phyloP scores from a whole-genome alignment of 2,797 vertebrate genomes.

The Chelmon rostratus region DNA sequence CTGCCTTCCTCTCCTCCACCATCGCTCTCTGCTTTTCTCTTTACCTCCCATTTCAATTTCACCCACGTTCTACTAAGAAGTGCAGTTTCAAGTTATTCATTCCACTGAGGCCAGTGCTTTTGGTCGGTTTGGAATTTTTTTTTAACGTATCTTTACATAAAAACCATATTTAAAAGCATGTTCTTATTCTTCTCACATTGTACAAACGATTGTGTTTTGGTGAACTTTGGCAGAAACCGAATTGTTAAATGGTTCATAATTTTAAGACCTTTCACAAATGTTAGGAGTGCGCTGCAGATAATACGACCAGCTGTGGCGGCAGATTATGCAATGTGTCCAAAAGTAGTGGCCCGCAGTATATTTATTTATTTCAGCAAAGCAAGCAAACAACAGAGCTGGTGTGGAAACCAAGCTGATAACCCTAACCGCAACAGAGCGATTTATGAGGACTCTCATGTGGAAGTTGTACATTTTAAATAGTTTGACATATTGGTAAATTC shows the following conservation, averaged over 20 bases:
- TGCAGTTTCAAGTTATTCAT: slow-evolving; percentile 36
- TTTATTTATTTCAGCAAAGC: slow-evolving; percentile 7
- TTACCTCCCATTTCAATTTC: slow-evolving; percentile 48
- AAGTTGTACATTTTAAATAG: background rate
- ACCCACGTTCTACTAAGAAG: slow-evolving; percentile 20
- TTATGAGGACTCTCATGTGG: background rate
- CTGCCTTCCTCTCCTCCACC: slow-evolving; percentile 39
- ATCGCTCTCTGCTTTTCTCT: slow-evolving; percentile 35
- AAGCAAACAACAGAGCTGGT: slow-evolving; percentile 5
- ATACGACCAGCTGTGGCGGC: background rate
- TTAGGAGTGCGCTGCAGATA: background rate
- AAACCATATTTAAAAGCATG: background rate
- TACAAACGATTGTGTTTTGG: background rate
- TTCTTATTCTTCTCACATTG: background rate
- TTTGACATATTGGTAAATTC: background rate
- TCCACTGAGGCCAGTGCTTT: slow-evolving; percentile 13
- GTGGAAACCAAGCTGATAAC: background rate
- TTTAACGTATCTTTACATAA: background rate
- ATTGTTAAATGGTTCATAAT: background rate
- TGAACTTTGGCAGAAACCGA: background rate
- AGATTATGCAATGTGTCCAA: slow-evolving; percentile 13
- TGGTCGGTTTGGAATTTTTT: background rate
- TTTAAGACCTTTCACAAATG: background rate
- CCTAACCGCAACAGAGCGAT: background rate
- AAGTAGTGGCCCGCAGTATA: background rate